Percentiles rank a stretch among this genome's conserved stretches.
Evolutionary conservation across 2,888 invertebrate genomes (phyloP).

Genomic region (Palloptera scutellata): DNA sequence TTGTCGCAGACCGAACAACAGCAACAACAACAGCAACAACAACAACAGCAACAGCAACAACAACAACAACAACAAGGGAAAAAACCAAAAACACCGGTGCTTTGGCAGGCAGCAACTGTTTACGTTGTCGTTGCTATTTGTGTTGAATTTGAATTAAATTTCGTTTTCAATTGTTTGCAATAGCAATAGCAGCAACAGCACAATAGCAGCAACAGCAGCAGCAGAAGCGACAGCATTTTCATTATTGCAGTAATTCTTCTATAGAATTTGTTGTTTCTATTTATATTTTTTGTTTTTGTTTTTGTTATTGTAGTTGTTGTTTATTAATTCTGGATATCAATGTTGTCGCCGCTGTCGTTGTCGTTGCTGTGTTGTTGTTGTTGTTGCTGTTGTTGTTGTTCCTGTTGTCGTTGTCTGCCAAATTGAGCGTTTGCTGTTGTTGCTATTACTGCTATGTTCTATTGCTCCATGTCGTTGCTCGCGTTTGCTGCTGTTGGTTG

Average conservation of each 20-base stretch:
- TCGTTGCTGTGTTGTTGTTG: neutral
- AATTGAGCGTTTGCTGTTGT: conserved; percentile 28
- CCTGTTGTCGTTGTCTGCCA: neutral
- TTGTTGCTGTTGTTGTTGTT: conserved; percentile 20
- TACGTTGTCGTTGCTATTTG: conserved; percentile 13
- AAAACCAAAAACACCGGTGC: neutral
- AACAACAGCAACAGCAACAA: conserved; percentile 4
- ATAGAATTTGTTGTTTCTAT: conserved; percentile 22
- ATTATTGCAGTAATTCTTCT: conserved; percentile 29
- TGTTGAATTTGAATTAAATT: conserved; percentile 40
- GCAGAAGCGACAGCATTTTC: neutral
- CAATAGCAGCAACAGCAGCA: too few species aligned
- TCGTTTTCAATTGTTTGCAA: conserved; percentile 30
- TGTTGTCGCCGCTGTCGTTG: conserved; percentile 5
- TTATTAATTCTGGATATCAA: conserved; percentile 13
- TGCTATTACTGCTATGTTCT: too few species aligned
- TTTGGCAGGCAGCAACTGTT: neutral
- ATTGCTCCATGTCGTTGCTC: neutral
- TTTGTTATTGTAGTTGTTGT: conserved; percentile 19
- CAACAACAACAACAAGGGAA: conserved; percentile 40
- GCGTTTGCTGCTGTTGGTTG: neutral
- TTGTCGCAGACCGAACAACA: conserved; percentile 40
- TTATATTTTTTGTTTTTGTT: conserved; percentile 16
- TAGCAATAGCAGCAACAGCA: too few species aligned
- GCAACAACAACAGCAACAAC: conserved; percentile 35